Base-by-base conservation (phyloP, 2,797 vertebrate species). In the Peromyscus nudipes region DNA sequence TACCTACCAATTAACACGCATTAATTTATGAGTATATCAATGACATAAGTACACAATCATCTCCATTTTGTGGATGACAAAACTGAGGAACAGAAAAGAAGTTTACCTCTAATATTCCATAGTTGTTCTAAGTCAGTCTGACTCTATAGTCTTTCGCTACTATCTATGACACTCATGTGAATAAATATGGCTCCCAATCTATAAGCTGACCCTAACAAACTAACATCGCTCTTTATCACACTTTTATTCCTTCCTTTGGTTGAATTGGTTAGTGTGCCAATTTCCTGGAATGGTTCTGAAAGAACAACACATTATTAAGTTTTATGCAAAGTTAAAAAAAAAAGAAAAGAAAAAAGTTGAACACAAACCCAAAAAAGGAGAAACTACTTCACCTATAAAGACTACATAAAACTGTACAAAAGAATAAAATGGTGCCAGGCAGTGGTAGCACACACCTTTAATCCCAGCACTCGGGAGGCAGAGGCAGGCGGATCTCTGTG, bases 41-140 rank as follows among this genome's bases (percentile, higher is more conserved):
- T 84, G 34, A 69, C 8, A 0, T 34, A 89, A 11, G 8, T 55
- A n/a, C 40, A 64, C 21, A 12, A 77, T 55, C 52, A 91, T 46
- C 2, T 37, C 46, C 40, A 96, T 52, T 90, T 92, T 92, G 95
- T 52, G 77, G 19, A 81, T 46, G 29, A 12, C 29, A 23, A 94
- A 97, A 95, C 29, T 92, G 8, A 85, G 10, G 25, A 73, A 80
- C 25, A 94, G 40, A 90, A 95, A 88, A 82, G 17, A 87, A 95
- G 69, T 43, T 93, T 87, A 76, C 19, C 8, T 13, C 52, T 55
- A 83, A 93, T 65, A 43, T 83, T 52, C 83, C 21, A 85, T 62
- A 94, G 16, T 71, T 21, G 16, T 83, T 94, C n/a, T 80, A 95
- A 91, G 4, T 46, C 77, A 80, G 16, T 91, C 52, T 94, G 19